phyloP scores from a whole-genome alignment of 2,888 invertebrate species.

The Cantharis flavilabris region DNA sequence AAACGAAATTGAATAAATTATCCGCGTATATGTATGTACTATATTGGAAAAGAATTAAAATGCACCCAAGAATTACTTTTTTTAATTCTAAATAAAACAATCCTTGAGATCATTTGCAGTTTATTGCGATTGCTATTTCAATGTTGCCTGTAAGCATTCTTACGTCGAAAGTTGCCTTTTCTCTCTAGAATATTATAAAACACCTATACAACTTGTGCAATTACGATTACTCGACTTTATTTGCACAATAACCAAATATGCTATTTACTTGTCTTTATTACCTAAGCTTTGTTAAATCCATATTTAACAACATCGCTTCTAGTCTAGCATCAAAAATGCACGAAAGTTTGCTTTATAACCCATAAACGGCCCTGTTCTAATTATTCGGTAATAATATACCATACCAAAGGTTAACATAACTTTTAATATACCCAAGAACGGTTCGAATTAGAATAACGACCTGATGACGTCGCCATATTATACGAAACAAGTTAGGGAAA shows the following conservation, averaged over 20 bases:
- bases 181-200: neutral
- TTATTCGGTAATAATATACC: neutral
- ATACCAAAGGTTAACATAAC: no score
- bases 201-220: slow-evolving; percentile 21
- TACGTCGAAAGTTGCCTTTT: slow-evolving; percentile 30
- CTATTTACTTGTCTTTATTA: slow-evolving; percentile 7
- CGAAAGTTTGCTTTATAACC: neutral
- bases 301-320: neutral
- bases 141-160: slow-evolving; percentile 26
- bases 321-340: no score
- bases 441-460: neutral
- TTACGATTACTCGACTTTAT: slow-evolving; percentile 4
- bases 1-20: neutral
- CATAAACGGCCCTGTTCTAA: neutral
- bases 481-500: neutral
- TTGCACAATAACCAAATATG: slow-evolving; percentile 17
- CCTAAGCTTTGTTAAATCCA: slow-evolving; percentile 8
- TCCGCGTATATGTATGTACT: neutral
- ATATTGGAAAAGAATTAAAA: neutral
- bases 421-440: neutral
- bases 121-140: slow-evolving; percentile 19
- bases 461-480: neutral
- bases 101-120: slow-evolving; percentile 18
- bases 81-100: slow-evolving; percentile 13
- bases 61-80: slow-evolving; percentile 5